phyloP scores from a whole-genome alignment of 2,888 invertebrate genomes.

The Aporophyla lueneburgensis region DNA sequence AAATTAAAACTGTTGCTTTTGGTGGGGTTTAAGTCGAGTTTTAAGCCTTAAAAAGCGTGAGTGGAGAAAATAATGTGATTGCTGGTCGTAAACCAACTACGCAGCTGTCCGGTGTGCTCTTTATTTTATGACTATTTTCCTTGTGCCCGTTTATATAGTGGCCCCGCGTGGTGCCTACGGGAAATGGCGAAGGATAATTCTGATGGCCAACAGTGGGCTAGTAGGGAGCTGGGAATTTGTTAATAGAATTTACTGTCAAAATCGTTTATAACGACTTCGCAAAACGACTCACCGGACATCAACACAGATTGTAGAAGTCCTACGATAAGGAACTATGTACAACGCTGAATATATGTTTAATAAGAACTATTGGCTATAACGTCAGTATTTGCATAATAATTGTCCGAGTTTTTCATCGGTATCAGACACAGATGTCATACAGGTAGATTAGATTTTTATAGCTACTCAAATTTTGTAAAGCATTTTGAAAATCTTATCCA shows the following conservation, averaged over 20 bases:
- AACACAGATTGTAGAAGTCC: too few relatives aligned
- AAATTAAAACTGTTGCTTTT: conserved; percentile 45
- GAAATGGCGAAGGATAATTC: conserved; percentile 1
- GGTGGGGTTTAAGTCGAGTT: conserved; percentile 26
- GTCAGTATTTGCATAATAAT: background rate
- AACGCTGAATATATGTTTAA: too few relatives aligned
- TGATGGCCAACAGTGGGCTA: background rate
- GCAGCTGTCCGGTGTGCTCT: conserved; percentile 47
- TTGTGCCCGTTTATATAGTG: conserved; percentile 22
- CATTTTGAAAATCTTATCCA: background rate
- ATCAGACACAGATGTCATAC: background rate
- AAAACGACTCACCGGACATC: too few relatives aligned
- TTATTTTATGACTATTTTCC: conserved; percentile 53
- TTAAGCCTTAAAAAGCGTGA: conserved; percentile 44
- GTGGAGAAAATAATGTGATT: conserved; percentile 39
- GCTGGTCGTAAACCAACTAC: conserved; percentile 51
- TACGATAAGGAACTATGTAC: too few relatives aligned
- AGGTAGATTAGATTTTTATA: background rate
- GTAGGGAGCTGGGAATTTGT: background rate
- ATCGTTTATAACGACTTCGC: too few relatives aligned
- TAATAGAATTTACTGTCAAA: background rate
- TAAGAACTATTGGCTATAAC: too few relatives aligned
- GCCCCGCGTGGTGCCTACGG: conserved; percentile 2
- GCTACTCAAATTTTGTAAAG: background rate
- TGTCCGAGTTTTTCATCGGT: background rate